Evolutionary conservation across 2,113 vertebrate genomes (phyloP).

Genomic region (Notarius lentiginosus): DNA sequence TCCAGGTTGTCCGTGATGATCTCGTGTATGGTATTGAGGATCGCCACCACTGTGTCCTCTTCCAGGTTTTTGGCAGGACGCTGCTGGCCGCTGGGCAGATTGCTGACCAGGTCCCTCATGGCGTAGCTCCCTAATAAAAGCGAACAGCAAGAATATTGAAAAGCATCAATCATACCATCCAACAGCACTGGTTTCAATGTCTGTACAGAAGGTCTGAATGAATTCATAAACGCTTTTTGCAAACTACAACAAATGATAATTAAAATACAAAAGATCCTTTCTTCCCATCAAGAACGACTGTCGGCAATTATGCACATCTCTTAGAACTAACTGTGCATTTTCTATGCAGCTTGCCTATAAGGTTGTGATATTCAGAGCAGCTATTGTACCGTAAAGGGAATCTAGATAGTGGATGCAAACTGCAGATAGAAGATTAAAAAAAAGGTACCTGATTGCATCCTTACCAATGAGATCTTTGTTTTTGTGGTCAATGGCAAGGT

Average conservation of each 20-base stretch:
- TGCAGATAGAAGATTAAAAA: background rate
- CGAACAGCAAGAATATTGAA: background rate
- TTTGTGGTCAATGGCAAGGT: constrained; percentile 85
- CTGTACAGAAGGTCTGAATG: background rate
- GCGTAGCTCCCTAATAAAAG: constrained; percentile 84
- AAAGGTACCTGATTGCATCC: background rate
- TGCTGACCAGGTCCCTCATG: constrained; percentile 89
- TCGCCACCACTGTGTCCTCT: constrained; percentile 90
- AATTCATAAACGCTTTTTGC: background rate
- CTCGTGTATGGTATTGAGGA: constrained; percentile 95
- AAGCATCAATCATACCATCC: background rate
- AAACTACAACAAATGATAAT: background rate
- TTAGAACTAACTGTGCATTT: background rate
- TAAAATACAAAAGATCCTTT: background rate
- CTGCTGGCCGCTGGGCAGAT: constrained; percentile 85
- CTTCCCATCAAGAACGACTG: background rate
- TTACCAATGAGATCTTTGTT: constrained; percentile 97
- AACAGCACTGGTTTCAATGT: background rate
- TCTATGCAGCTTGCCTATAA: background rate
- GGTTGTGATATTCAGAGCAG: background rate
- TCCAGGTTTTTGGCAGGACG: constrained; percentile 86
- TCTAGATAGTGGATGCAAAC: background rate
- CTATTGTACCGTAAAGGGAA: background rate
- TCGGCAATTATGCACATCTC: background rate
- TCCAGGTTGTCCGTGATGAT: constrained; percentile 91